Conservation (phyloP, 2,113 vertebrate species). For the Alligator sinensis region DNA sequence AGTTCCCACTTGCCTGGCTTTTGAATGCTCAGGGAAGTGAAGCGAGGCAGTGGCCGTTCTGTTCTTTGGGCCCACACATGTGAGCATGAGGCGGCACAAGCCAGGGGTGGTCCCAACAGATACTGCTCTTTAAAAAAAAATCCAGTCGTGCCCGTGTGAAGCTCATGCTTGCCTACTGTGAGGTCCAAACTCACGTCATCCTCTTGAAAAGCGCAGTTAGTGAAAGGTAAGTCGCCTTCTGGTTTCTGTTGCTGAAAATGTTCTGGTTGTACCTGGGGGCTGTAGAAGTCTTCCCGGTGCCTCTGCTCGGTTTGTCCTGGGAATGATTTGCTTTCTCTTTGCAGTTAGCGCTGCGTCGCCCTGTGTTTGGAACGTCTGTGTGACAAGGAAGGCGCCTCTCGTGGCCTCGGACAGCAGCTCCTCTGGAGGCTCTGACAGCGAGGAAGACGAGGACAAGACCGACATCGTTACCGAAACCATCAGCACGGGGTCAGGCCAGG, state of each 20-base stretch:
- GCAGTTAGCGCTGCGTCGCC: slow-evolving; percentile 74
- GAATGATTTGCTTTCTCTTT: not conserved
- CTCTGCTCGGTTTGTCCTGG: rapidly evolving
- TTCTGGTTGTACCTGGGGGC: rapidly evolving
- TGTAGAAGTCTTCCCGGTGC: not conserved
- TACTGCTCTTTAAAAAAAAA: not conserved
- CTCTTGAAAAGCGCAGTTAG: rapidly evolving
- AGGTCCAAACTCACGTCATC: not conserved
- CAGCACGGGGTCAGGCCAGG: slow-evolving; percentile 75
- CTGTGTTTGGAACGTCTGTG: slow-evolving; percentile 80
- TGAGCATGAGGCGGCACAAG: not conserved
- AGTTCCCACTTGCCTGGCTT: not conserved
- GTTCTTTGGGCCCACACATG: not conserved
- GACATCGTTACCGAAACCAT: slow-evolving; percentile 52
- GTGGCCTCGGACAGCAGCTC: slow-evolving; percentile 88
- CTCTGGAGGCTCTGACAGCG: slow-evolving; percentile 84
- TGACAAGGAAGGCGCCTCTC: slow-evolving; percentile 79
- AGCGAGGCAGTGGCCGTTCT: not conserved
- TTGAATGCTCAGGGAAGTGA: not conserved
- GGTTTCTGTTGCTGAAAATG: rapidly evolving
- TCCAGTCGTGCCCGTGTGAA: not conserved
- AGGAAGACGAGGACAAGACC: slow-evolving; percentile 81
- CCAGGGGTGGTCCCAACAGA: not conserved
- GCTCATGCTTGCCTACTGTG: not conserved
- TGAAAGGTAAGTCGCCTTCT: rapidly evolving